phyloP scores from a whole-genome alignment of 2,888 invertebrate genomes.

The Andrena minutula region DNA sequence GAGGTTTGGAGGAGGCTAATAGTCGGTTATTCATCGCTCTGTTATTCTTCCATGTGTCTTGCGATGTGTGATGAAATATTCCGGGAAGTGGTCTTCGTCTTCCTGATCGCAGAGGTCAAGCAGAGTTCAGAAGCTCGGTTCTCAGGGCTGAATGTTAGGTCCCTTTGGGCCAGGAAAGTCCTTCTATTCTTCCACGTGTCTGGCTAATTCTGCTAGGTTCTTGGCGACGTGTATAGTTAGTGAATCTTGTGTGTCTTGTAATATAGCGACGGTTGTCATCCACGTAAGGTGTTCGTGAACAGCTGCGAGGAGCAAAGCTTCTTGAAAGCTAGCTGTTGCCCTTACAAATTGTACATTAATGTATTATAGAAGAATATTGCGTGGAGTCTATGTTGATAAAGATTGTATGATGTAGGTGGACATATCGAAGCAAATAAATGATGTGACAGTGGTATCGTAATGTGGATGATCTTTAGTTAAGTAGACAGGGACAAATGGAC shows the following conservation, averaged over 20 bases:
- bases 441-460: conserved; percentile 4
- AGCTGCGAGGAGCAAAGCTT: neutral
- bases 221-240: too few species aligned
- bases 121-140: too few species aligned
- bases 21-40: neutral
- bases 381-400: conserved; percentile 6
- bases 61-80: too few species aligned
- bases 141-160: too few species aligned
- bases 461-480: conserved; percentile 13
- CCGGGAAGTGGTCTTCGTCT: too few species aligned
- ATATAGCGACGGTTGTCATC: neutral
- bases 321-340: neutral
- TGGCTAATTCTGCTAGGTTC: too few species aligned
- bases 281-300: neutral
- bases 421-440: conserved; percentile 3
- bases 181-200: too few species aligned
- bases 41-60: neutral
- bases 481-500: neutral
- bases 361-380: conserved; percentile 24
- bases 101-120: too few species aligned
- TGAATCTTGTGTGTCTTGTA: neutral
- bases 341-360: conserved; percentile 24
- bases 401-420: neutral
- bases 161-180: too few species aligned
- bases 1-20: neutral